These are phyloP conservation scores for Phalloptychus januarius DNA, from an alignment of 2,797 vertebrate genomes.

Conservation along the genomic window DNA sequence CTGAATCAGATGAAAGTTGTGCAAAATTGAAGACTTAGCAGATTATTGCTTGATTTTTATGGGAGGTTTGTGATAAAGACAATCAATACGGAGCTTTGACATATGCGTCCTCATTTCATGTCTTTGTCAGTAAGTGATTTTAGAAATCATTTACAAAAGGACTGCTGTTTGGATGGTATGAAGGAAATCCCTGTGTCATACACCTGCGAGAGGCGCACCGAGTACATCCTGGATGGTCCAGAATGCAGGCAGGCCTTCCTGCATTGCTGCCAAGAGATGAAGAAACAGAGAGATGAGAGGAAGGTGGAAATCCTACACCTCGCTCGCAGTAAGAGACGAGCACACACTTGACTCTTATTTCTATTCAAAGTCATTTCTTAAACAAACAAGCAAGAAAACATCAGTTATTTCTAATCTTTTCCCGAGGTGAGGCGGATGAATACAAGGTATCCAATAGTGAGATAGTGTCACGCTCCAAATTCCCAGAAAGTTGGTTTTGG, in stretches of 20 bases:
- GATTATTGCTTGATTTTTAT: background rate
- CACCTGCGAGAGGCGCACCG: conserved; percentile 72
- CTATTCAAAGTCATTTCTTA: background rate
- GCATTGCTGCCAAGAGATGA: conserved; percentile 82
- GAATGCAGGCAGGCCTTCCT: conserved; percentile 82
- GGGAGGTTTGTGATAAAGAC: background rate
- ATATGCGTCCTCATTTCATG: background rate
- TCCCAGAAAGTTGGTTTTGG: conserved; percentile 90
- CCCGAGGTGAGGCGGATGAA: conserved; percentile 59
- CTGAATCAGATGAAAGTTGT: background rate
- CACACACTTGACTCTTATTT: background rate
- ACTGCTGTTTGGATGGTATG: conserved; percentile 87
- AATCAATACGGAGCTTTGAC: background rate
- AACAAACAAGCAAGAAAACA: background rate
- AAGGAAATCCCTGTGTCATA: conserved; percentile 75
- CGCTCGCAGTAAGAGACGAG: conserved; percentile 68
- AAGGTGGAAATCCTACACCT: conserved; percentile 47
- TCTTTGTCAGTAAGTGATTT: conserved; percentile 72
- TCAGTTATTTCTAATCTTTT: background rate
- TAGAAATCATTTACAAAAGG: conserved; percentile 45
- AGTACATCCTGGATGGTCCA: conserved; percentile 72
- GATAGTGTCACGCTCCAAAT: conserved; percentile 75
- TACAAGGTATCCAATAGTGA: conserved; percentile 62
- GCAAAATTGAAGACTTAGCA: background rate
- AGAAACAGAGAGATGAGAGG: conserved; percentile 24